Evolutionary conservation across 2,797 vertebrate genomes (phyloP).

Genomic region (Microctenopoma stevenorrisi): DNA sequence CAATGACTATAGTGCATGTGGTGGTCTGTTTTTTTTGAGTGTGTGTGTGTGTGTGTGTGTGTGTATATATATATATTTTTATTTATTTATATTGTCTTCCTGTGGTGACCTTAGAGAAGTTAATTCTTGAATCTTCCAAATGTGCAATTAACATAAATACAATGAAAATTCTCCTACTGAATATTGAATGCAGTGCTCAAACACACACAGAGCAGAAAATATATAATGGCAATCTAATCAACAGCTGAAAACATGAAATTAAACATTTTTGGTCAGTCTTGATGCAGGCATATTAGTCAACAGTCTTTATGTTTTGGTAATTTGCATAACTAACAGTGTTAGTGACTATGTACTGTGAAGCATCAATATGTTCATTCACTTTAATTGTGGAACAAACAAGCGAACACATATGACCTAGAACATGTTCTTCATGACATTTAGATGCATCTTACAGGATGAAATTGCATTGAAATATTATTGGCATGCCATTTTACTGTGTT

Average conservation of each 20-base stretch:
- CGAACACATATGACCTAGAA: conserved; percentile 51
- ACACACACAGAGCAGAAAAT: neutral
- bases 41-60: too few species aligned
- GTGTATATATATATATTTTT: too few species aligned
- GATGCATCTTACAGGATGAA: conserved; percentile 36
- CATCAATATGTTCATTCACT: conserved; percentile 61
- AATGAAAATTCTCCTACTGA: neutral
- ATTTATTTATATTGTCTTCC: neutral
- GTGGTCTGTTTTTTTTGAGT: conserved; percentile 25
- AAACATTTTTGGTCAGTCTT: conserved; percentile 7
- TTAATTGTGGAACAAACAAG: conserved; percentile 50
- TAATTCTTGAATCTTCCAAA: neutral
- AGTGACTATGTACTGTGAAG: conserved; percentile 42
- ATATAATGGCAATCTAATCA: neutral
- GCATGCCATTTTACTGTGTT: conserved; percentile 45
- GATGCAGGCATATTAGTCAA: neutral
- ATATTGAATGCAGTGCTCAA: neutral
- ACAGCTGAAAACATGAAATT: conserved; percentile 8
- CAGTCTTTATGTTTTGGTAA: conserved; percentile 31
- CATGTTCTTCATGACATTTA: conserved; percentile 56
- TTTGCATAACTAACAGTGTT: conserved; percentile 65
- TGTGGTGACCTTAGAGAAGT: neutral
- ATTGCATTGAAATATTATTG: conserved; percentile 55
- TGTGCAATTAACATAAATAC: neutral
- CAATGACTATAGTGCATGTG: conserved; percentile 36